These are phyloP conservation scores for Protomyctophum bolini DNA, from an alignment of 2,113 vertebrate species.

Conservation along the genomic window DNA sequence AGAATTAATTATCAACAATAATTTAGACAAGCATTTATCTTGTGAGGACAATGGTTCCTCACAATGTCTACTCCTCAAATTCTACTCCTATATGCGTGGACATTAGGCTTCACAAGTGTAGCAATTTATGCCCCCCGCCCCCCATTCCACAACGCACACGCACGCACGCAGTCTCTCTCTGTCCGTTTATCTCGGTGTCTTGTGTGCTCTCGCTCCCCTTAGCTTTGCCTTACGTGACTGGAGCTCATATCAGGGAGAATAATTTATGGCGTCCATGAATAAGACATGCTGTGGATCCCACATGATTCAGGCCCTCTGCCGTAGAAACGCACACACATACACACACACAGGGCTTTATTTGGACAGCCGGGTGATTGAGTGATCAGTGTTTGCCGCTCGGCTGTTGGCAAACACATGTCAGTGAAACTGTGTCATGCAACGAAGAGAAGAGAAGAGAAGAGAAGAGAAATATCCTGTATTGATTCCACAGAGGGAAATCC, in stretches of 20 bases:
- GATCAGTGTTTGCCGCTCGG: constrained; percentile 45
- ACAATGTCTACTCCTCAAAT: too few species aligned
- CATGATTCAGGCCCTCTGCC: constrained; percentile 46
- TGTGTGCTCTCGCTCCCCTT: constrained; percentile 13
- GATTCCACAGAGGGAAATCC: too few species aligned
- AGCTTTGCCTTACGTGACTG: constrained; percentile 62
- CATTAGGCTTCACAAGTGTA: too few species aligned
- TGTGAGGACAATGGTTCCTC: too few species aligned
- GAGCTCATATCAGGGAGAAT: constrained; percentile 58
- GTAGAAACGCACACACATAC: constrained; percentile 22
- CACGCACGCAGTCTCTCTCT: neutral
- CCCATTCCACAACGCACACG: too few species aligned
- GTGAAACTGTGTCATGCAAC: constrained; percentile 10
- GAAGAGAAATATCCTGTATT: too few species aligned
- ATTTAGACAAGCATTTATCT: too few species aligned
- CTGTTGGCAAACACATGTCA: constrained; percentile 44
- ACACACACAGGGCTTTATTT: constrained; percentile 40
- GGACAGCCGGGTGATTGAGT: constrained; percentile 35
- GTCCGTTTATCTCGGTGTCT: neutral
- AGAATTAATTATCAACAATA: too few species aligned
- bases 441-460: neutral
- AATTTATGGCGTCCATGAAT: constrained; percentile 56
- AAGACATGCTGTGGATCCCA: constrained; percentile 46
- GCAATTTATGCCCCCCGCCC: too few species aligned
- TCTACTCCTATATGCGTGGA: too few species aligned